A percentile compares a stretch with the other conserved stretches of the same genome.
phyloP scores from a whole-genome alignment of 2,888 invertebrate species.

The Archaeoteleia sp. region DNA sequence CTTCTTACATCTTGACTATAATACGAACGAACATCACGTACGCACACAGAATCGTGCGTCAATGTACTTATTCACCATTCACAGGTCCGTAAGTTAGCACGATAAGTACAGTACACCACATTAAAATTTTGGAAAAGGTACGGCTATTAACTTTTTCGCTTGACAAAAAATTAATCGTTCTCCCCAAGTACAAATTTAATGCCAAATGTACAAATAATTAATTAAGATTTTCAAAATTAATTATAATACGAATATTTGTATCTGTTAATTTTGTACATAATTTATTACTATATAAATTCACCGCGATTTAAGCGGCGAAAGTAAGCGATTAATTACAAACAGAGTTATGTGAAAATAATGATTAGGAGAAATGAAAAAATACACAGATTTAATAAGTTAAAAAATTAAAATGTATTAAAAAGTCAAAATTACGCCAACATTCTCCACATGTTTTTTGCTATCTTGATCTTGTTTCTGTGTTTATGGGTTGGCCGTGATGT shows the following conservation, averaged over 20 bases:
- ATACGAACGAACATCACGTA: conserved; percentile 22
- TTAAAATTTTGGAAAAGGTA: conserved; percentile 15
- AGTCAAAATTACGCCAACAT: conserved; percentile 36
- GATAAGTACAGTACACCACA: conserved; percentile 7
- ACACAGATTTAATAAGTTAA: conserved; percentile 8
- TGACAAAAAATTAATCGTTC: no score
- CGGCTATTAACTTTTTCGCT: no score
- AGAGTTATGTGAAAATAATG: no score
- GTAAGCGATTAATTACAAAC: no score
- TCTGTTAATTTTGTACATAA: no score
- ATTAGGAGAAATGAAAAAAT: neutral
- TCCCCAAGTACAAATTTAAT: no score
- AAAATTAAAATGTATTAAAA: conserved; percentile 31
- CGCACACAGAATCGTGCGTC: conserved; percentile 27
- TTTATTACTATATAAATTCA: no score
- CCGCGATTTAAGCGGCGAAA: no score
- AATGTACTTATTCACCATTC: conserved; percentile 25
- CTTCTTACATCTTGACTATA: conserved; percentile 28
- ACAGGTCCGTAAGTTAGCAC: conserved; percentile 25
- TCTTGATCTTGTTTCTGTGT: conserved; percentile 50
- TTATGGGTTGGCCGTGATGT: conserved; percentile 46
- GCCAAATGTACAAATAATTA: no score
- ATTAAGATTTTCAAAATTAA: no score
- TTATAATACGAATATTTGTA: no score
- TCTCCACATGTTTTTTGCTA: conserved; percentile 43